Evolutionary conservation across 2,888 invertebrate genomes (phyloP).

Genomic region (Aelia acuminata): DNA sequence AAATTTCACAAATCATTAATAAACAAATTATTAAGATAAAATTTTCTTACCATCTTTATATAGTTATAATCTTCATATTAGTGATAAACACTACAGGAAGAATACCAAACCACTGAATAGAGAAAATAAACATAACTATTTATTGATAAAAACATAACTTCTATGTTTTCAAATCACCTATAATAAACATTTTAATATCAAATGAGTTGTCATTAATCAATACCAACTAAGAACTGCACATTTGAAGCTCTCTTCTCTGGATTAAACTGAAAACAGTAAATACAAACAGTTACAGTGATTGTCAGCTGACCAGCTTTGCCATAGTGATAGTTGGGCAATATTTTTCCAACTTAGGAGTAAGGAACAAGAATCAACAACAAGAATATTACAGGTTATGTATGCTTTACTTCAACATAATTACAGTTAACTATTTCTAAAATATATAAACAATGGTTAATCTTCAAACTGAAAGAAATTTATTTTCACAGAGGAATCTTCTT

Average conservation of each 20-base stretch:
- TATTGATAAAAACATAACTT: background rate
- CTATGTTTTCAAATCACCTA: background rate
- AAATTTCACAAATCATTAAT: background rate
- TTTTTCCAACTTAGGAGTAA: background rate
- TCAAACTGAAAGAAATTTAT: background rate
- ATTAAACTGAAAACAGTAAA: constrained; percentile 46
- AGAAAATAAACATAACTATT: background rate
- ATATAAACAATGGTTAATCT: background rate
- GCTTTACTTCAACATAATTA: background rate
- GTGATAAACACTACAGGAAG: background rate
- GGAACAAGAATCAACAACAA: background rate
- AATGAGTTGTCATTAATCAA: background rate
- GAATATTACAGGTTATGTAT: background rate
- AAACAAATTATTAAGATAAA: background rate
- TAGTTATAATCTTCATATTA: background rate
- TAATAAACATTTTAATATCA: background rate
- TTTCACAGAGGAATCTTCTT: background rate
- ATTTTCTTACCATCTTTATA: background rate
- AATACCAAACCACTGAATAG: background rate
- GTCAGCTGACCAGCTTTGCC: constrained; percentile 18
- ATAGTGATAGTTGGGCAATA: constrained; percentile 1
- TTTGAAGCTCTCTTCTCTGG: background rate
- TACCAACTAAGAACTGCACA: background rate
- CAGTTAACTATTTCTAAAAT: background rate
- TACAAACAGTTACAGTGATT: constrained; percentile 28